Conservation (phyloP, 2,797 vertebrate genomes). For the Enteromius viviparus region DNA sequence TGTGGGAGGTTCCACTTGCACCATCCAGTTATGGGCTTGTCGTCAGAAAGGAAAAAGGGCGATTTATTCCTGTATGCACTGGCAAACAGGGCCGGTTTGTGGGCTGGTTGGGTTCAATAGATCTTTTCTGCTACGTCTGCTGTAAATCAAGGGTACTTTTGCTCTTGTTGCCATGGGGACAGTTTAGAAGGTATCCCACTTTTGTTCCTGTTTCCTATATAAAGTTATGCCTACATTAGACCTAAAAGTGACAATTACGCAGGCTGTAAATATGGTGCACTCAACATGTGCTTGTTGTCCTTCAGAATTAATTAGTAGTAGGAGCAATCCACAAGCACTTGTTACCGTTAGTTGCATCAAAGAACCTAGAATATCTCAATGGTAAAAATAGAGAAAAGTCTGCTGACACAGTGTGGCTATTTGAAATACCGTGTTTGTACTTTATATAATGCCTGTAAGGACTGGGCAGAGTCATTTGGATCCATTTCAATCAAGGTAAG, state of each 20-base stretch:
- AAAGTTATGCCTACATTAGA: constrained; percentile 13
- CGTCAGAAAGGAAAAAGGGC: background rate
- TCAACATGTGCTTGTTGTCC: constrained; percentile 30
- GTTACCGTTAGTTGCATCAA: background rate
- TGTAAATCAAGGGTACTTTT: constrained; percentile 58
- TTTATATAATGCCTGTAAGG: no score
- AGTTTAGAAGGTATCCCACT: constrained; percentile 46
- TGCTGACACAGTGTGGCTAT: background rate
- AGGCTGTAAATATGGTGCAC: constrained; percentile 20
- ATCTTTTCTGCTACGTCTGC: constrained; percentile 59
- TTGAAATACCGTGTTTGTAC: background rate
- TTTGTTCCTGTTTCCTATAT: constrained; percentile 11
- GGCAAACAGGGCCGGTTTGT: constrained; percentile 41
- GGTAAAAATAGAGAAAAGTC: background rate
- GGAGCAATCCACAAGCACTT: constrained; percentile 4
- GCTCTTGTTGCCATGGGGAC: constrained; percentile 61
- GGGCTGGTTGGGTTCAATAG: constrained; percentile 48
- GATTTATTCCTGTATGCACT: constrained; percentile 37
- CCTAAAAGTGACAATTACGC: background rate
- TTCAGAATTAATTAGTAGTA: constrained; percentile 29
- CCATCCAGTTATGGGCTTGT: background rate
- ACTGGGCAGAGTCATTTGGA: no score
- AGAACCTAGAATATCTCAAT: background rate
- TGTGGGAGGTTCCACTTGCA: constrained; percentile 22
- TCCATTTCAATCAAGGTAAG: no score